Conservation (phyloP, 2,113 vertebrate species). For the Oreochromis spilurus region DNA sequence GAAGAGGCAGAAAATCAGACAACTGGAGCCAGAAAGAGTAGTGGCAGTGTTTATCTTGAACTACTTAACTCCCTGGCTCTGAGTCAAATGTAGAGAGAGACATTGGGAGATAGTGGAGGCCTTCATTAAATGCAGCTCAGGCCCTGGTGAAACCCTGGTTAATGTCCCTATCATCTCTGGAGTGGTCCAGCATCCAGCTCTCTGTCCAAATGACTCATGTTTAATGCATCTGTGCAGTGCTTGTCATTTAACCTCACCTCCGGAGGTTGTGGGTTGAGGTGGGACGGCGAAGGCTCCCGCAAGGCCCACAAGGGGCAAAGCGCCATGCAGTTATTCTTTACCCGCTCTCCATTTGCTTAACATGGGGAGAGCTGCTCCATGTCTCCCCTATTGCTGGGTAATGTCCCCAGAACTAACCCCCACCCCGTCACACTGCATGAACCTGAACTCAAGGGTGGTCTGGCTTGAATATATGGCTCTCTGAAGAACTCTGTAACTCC, state of each 20-base stretch:
- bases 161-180: slow-evolving; percentile 71
- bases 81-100: slow-evolving; percentile 48
- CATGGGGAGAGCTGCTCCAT: slow-evolving; percentile 32
- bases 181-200: slow-evolving; percentile 52
- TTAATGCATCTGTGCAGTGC: slow-evolving; percentile 69
- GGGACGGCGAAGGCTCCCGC: slow-evolving; percentile 9
- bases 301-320: slow-evolving; percentile 31
- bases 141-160: slow-evolving; percentile 62
- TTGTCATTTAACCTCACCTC: slow-evolving; percentile 69
- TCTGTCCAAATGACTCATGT: slow-evolving; percentile 67
- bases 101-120: slow-evolving; percentile 29
- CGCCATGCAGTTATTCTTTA: slow-evolving; percentile 45
- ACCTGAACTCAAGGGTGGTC: slow-evolving; percentile 47
- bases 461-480: slow-evolving; percentile 7
- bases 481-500: slow-evolving; percentile 17
- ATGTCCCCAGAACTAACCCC: slow-evolving; percentile 24
- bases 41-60: slow-evolving; percentile 38
- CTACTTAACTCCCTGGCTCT: slow-evolving; percentile 32
- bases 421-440: not conserved
- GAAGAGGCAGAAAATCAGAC: not conserved
- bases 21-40: slow-evolving; percentile 8
- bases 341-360: slow-evolving; percentile 62
- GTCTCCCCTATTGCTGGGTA: slow-evolving; percentile 21
- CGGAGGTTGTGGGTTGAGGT: slow-evolving; percentile 40
- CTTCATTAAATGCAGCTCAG: slow-evolving; percentile 71